These are phyloP conservation scores for Morinoia aosen DNA, from an alignment of 2,888 invertebrate species.

Conservation along the genomic window DNA sequence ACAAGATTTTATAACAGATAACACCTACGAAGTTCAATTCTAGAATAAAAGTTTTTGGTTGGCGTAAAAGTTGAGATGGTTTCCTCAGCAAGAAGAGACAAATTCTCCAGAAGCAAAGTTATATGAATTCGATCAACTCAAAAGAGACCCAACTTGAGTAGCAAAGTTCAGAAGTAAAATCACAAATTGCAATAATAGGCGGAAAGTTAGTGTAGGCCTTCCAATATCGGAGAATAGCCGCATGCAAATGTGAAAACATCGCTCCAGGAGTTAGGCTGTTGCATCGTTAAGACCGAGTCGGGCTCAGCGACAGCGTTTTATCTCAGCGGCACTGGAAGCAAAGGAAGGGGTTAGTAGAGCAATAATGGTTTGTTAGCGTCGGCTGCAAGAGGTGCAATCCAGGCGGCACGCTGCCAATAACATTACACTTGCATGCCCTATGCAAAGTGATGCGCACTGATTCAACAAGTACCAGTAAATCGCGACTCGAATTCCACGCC, in stretches of 20 bases:
- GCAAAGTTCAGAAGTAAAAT: not conserved
- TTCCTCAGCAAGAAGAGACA: not conserved
- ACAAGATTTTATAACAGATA: too few species aligned
- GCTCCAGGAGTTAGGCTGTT: not conserved
- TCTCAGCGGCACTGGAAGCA: not conserved
- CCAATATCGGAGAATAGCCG: not conserved
- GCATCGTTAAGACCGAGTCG: slow-evolving; percentile 25
- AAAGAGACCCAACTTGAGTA: not conserved
- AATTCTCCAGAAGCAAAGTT: not conserved
- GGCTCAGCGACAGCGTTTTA: slow-evolving; percentile 19
- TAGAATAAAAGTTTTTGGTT: too few species aligned
- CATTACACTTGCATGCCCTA: slow-evolving; percentile 53
- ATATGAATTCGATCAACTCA: slow-evolving; percentile 12
- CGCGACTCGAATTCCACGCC: slow-evolving; percentile 21
- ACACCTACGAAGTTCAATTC: too few species aligned
- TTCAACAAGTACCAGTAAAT: slow-evolving; percentile 41
- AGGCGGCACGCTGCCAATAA: slow-evolving; percentile 48
- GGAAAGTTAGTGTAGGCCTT: slow-evolving; percentile 1
- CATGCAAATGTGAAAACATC: slow-evolving; percentile 36
- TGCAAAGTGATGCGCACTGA: slow-evolving; percentile 47
- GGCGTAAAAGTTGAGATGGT: not conserved
- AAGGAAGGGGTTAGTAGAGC: slow-evolving; percentile 40
- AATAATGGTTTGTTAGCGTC: slow-evolving; percentile 49
- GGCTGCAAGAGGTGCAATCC: slow-evolving; percentile 16
- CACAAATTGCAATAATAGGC: slow-evolving; percentile 21